Evolutionary conservation across 2,113 vertebrate genomes (phyloP).

Genomic region (Oryzias curvinotus): DNA sequence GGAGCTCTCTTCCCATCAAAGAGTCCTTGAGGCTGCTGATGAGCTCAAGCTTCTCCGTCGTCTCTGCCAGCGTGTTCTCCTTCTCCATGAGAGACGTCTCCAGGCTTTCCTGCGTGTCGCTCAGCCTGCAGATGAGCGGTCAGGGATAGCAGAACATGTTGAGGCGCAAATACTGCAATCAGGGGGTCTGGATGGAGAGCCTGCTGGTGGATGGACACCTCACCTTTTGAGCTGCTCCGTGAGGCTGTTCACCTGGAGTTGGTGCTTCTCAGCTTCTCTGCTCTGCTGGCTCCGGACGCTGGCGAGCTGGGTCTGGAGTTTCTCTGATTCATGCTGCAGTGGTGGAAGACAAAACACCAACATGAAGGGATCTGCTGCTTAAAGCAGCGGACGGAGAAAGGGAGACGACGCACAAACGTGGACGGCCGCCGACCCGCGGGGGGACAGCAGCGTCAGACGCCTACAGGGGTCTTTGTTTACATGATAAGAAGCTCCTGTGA

Average conservation of each 20-base stretch:
- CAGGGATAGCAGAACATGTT: not conserved
- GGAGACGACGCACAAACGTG: constrained; percentile 39
- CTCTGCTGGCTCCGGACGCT: constrained; percentile 79
- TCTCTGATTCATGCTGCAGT: constrained; percentile 84
- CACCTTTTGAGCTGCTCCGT: constrained; percentile 88
- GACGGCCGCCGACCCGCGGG: constrained; percentile 7
- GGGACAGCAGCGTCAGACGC: not conserved
- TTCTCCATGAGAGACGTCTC: constrained; percentile 87
- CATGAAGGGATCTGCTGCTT: not conserved
- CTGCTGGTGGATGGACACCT: not conserved
- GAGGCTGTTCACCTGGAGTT: constrained; percentile 79
- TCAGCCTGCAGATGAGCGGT: constrained; percentile 60
- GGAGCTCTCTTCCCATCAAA: constrained; percentile 77
- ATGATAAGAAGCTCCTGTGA: not conserved
- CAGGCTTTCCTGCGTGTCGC: constrained; percentile 82
- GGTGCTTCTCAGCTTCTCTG: constrained; percentile 84
- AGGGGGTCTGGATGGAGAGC: too few relatives aligned
- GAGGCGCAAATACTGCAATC: too few relatives aligned
- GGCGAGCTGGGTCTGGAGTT: constrained; percentile 81
- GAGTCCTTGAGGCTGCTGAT: constrained; percentile 74
- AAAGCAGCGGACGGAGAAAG: not conserved
- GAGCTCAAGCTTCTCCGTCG: constrained; percentile 77
- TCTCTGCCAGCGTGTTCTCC: constrained; percentile 79
- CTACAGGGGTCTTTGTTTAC: not conserved
- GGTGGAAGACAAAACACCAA: constrained; percentile 16